Evolutionary conservation across 1,140 invertebrate genomes (phyloP), one percentile per base, ranked within the genome.

Genomic region (Asobara japonica): DNA sequence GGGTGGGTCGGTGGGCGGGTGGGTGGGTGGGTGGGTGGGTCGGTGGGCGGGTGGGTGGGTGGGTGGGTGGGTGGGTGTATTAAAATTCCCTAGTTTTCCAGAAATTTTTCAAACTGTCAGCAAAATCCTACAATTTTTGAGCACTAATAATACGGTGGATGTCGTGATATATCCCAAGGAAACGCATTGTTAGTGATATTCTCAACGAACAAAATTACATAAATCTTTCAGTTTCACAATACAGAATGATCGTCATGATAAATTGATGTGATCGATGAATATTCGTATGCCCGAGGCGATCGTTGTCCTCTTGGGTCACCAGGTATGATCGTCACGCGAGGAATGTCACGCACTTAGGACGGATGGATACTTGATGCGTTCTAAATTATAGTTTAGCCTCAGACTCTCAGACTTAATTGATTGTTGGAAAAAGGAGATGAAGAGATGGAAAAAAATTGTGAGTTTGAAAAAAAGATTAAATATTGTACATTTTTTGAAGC

Each of bases 371-470:
- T 80, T 82, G 79, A 83, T 80, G 80, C 81, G 77, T 84, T 83
- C 79, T 80, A 82, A 84, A 84, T 83, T 83, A 78, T 79, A 36
- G 22, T 66, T 36, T 51, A n/a, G 3, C 64, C 60, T 60, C 74
- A 69, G 76, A 75, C 67, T 77, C 76, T 72, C 75, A 68, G 70
- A 60, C 78, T 83, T 81, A 83, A 84, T 83, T 83, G 82, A 84
- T 83, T 82, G 80, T 81, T 77, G 79, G 82, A 83, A 83, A 83
- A 73, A 68, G 79, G 81, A 81, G 80, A 65, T 65, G 72, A 27
- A 6, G 22, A 6, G 8, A 60, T 60, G 20, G 25, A 7, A 16
- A 30, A 62, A 62, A 62, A 62, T 16, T 30, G n/a, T 71, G 70
- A 61, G 48, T 60, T 66, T 78, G 75, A 78, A 79, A 82, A 79